These are phyloP conservation scores for Phaedon cochleariae DNA, from an alignment of 2,888 invertebrate genomes.

Conservation along the genomic window DNA sequence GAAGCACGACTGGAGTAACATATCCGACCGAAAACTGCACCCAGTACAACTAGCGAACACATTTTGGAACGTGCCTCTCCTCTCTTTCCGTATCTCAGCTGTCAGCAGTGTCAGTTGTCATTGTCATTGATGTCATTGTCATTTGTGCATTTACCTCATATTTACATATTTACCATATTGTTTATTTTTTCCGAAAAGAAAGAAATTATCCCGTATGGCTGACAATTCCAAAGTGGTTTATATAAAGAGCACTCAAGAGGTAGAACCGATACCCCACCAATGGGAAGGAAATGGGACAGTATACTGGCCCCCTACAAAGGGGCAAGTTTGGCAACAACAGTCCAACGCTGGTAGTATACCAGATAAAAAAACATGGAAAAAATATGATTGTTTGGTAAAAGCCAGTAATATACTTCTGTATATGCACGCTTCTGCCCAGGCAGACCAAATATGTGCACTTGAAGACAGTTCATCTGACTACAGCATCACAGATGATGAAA, in stretches of 20 bases:
- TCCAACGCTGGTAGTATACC: conserved; percentile 21
- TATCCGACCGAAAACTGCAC: conserved; percentile 1
- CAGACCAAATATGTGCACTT: no score
- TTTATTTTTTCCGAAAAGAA: no score
- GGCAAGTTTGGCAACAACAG: conserved; percentile 7
- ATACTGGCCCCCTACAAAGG: conserved; percentile 8
- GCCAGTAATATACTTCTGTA: conserved; percentile 6
- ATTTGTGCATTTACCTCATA: no score
- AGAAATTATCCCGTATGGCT: no score
- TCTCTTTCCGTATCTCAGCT: not conserved
- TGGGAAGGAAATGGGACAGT: conserved; percentile 5
- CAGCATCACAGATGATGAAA: conserved; percentile 17
- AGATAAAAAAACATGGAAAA: conserved; percentile 17
- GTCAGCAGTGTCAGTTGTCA: not conserved
- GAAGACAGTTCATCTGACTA: no score
- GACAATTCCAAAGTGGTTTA: no score
- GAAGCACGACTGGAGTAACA: not conserved
- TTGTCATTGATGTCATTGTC: not conserved
- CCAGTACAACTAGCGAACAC: not conserved
- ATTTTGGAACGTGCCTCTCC: not conserved
- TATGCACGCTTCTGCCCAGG: no score
- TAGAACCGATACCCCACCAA: conserved; percentile 3
- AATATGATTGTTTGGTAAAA: conserved; percentile 18
- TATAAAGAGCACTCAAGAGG: no score
- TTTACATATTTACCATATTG: no score